Evolutionary conservation across 1,140 invertebrate genomes (phyloP), one percentile per base, ranked within the genome.

Genomic region (Vanessa tameamea): DNA sequence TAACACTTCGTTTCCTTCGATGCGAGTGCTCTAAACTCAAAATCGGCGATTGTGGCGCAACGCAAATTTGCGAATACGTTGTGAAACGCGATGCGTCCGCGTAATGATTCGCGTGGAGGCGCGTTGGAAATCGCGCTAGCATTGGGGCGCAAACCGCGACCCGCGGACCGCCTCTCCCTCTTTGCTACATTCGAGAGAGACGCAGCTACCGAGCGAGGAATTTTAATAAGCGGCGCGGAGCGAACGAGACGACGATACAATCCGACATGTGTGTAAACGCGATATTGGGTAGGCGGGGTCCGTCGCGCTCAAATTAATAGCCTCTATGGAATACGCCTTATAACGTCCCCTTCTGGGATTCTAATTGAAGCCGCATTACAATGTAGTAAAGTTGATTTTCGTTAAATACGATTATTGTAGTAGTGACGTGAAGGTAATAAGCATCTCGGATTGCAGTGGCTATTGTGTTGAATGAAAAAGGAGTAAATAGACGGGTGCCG

Each of bases 391-490:
- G 84, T 80, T 65, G 9, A 57, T 48, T 76, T 79, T 84, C 20
- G 37, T 0, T 50, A 70, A 70, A n/a, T 2, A 31, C n/a, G 2
- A 2, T 14, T 12, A 31, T 63, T 14, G 78, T 73, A 80, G 70
- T 82, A 85, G 76, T 77, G 83, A 81, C 78, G 83, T 91, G 83
- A 80, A 72, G 75, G 64, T 82, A 70, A 73, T 73, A 75, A 74
- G 73, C 50, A 76, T 76, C 71, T 87, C 81, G 78, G 84, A 89
- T 90, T 92, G 90, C 89, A 91, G 86, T 82, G 73, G 86, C 86
- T 91, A 91, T 92, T 92, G 89, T 92, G 89, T 88, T 92, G 89
- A 92, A 92, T 92, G 89, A 92, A 92, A 92, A 92, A 92, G 91
- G 88, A 92, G 91, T 92, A 92, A 92, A 92, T 91, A 91, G 88